These are phyloP conservation scores for Nudaria mundana DNA, from an alignment of 2,888 invertebrate genomes.

Conservation along the genomic window DNA sequence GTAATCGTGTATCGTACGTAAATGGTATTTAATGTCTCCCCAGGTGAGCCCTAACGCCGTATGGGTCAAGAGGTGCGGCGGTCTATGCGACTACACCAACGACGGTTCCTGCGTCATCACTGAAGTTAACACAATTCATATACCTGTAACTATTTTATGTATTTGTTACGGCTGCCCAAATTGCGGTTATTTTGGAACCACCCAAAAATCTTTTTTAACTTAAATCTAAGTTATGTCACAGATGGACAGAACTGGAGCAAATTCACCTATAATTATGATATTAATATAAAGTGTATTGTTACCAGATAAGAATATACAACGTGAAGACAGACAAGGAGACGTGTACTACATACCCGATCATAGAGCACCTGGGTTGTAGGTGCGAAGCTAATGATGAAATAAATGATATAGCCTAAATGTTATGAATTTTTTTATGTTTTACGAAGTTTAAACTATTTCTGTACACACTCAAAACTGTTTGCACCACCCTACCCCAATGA, in stretches of 20 bases:
- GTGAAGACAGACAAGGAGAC: constrained; percentile 62
- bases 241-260: background rate
- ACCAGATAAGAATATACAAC: constrained; percentile 66
- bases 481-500: too few species aligned
- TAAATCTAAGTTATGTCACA: constrained; percentile 45
- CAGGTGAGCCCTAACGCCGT: constrained; percentile 69
- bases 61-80: constrained; percentile 72
- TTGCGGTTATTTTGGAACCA: constrained; percentile 45
- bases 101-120: constrained; percentile 58
- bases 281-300: constrained; percentile 14
- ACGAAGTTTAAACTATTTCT: too few species aligned
- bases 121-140: constrained; percentile 46
- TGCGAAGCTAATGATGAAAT: too few species aligned
- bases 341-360: constrained; percentile 60
- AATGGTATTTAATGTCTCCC: constrained; percentile 49
- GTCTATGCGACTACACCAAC: constrained; percentile 61
- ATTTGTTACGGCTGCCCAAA: too few species aligned
- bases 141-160: constrained; percentile 65
- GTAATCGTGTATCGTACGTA: too few species aligned
- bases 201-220: constrained; percentile 23
- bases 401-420: too few species aligned
- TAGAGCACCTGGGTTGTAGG: constrained; percentile 64
- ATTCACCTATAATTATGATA: background rate
- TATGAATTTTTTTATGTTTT: too few species aligned
- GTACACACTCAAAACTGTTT: too few species aligned